phyloP scores from a whole-genome alignment of 2,888 invertebrate genomes.

The Cosmia trapezina region DNA sequence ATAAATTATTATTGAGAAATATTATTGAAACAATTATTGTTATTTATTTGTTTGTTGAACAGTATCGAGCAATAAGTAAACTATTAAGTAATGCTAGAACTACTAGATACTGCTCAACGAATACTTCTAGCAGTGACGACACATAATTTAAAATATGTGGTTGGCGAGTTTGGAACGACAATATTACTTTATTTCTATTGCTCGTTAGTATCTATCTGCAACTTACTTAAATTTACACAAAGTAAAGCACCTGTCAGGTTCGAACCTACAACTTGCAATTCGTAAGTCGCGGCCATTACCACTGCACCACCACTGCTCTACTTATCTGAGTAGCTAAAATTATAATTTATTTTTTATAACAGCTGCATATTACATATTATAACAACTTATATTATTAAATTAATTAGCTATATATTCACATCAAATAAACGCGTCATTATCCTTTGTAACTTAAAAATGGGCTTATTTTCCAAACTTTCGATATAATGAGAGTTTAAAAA shows the following conservation, averaged over 20 bases:
- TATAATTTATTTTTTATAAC: slow-evolving; percentile 13
- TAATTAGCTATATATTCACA: slow-evolving; percentile 59
- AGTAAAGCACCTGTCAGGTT: too few species aligned
- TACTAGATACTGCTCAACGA: not conserved
- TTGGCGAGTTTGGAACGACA: not conserved
- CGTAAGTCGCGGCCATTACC: too few species aligned
- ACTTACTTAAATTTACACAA: too few species aligned
- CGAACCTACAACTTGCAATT: too few species aligned
- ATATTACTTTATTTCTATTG: not conserved
- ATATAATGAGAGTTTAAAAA: slow-evolving; percentile 62
- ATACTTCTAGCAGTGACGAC: too few species aligned
- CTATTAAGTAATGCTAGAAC: too few species aligned
- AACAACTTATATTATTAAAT: slow-evolving; percentile 42
- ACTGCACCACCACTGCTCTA: too few species aligned
- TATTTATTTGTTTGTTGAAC: too few species aligned
- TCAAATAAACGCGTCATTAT: slow-evolving; percentile 52
- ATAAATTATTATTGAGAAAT: too few species aligned
- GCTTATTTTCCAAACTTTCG: slow-evolving; percentile 61
- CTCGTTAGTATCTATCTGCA: not conserved
- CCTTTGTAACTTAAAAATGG: slow-evolving; percentile 53
- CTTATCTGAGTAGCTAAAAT: not conserved
- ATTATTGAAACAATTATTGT: too few species aligned
- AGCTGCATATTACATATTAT: slow-evolving; percentile 9
- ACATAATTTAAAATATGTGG: too few species aligned
- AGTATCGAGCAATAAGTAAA: too few species aligned